These are phyloP conservation scores for Mesocentrotus franciscanus DNA, from an alignment of 53 echinoderm and acorn worm genomes.

Conservation along the genomic window DNA sequence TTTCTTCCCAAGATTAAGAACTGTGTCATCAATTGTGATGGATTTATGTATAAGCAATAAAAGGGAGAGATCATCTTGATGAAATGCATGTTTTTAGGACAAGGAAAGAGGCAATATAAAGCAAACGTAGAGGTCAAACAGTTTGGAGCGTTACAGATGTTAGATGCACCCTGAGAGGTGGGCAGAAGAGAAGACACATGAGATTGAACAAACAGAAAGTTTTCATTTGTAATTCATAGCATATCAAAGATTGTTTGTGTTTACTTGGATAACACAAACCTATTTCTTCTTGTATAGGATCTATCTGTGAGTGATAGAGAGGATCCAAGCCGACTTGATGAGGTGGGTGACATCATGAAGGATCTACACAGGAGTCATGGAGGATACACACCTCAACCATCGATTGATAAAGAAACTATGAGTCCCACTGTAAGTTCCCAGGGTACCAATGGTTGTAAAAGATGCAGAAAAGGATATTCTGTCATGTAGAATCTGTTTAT, in stretches of 20 bases:
- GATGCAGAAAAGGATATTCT: no score
- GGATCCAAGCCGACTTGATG: conserved; percentile 62
- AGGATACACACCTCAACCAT: conserved; percentile 50
- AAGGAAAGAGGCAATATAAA: no score
- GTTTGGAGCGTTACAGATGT: no score
- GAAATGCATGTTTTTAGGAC: no score
- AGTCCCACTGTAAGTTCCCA: conserved; percentile 10
- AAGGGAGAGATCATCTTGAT: not conserved
- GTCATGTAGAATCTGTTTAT: no score
- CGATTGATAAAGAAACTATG: not conserved
- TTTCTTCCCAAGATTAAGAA: no score
- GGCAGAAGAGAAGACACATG: not conserved
- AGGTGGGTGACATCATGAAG: conserved; percentile 60
- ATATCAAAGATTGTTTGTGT: not conserved
- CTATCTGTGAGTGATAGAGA: conserved; percentile 44
- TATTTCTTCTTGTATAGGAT: not conserved
- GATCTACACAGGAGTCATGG: conserved; percentile 54
- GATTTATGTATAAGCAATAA: not conserved
- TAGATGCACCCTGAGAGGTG: not conserved
- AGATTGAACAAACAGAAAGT: not conserved
- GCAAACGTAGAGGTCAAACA: no score
- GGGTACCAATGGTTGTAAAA: no score
- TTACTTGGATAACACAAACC: no score
- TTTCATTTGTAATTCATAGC: not conserved
- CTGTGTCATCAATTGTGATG: no score